phyloP scores from a whole-genome alignment of 2,113 vertebrate genomes.

The Nothocercus nigrocapillus region DNA sequence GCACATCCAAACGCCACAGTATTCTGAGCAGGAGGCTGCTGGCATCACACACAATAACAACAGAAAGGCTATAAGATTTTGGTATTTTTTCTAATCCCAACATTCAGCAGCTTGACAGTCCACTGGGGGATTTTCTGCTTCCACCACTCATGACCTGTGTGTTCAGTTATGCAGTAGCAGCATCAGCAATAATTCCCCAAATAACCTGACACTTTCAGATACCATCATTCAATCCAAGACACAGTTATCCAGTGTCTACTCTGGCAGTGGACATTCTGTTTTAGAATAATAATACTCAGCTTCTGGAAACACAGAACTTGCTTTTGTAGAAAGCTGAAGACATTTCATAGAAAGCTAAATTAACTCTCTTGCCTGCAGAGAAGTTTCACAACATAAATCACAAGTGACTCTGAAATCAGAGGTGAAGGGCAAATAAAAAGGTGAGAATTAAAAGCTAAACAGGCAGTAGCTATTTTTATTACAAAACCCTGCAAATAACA shows the following conservation, averaged over 20 bases:
- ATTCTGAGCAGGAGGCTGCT: background rate
- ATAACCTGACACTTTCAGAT: background rate
- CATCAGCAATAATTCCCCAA: background rate
- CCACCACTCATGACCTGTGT: rapidly evolving
- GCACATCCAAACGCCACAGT: background rate
- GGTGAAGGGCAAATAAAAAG: background rate
- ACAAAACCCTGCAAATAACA: background rate
- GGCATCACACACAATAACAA: background rate
- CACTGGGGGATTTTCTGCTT: background rate
- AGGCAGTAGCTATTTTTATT: slow-evolving; percentile 7
- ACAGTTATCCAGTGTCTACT: background rate
- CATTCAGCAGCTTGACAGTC: background rate
- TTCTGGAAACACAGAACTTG: background rate
- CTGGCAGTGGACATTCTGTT: background rate
- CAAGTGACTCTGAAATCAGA: background rate
- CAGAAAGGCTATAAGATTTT: rapidly evolving
- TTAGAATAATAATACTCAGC: background rate
- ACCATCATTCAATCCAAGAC: background rate
- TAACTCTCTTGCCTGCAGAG: background rate
- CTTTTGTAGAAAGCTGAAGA: background rate
- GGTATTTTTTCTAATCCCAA: rapidly evolving
- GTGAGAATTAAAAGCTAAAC: slow-evolving; percentile 30
- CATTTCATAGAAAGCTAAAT: background rate
- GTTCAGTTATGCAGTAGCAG: background rate
- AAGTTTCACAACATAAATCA: background rate